Evolutionary conservation across 2,888 invertebrate genomes (phyloP).

Genomic region (Tinea trinotella): DNA sequence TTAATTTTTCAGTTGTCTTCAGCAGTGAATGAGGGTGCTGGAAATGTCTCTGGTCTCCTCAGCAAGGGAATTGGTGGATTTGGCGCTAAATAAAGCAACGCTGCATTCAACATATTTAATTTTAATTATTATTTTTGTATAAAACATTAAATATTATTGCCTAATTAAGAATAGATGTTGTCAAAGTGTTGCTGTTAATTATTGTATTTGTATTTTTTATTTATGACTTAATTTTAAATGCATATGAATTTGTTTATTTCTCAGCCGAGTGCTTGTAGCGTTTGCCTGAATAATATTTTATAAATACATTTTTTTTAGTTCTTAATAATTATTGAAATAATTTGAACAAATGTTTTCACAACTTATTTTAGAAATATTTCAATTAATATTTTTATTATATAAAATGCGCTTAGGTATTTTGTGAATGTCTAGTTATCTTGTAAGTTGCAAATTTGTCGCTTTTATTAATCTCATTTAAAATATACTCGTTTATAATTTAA

Average conservation of each 20-base stretch:
- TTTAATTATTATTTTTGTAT: background rate
- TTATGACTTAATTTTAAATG: too few relatives aligned
- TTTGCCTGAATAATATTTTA: too few relatives aligned
- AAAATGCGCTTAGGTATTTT: constrained; percentile 19
- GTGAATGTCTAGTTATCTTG: constrained; percentile 20
- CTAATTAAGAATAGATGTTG: background rate
- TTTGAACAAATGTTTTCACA: too few relatives aligned
- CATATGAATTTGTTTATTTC: too few relatives aligned
- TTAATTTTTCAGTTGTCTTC: constrained; percentile 40
- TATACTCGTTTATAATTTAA: constrained; percentile 13
- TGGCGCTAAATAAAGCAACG: constrained; percentile 10
- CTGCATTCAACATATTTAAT: background rate
- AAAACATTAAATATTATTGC: background rate
- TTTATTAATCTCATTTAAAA: constrained; percentile 26
- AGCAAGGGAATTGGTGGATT: constrained; percentile 57
- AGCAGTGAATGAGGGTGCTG: constrained; percentile 55
- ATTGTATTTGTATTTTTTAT: background rate
- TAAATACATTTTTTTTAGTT: background rate
- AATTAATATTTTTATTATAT: constrained; percentile 15
- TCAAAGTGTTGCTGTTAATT: background rate
- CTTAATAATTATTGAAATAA: background rate
- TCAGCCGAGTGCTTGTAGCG: too few relatives aligned
- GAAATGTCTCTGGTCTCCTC: constrained; percentile 58
- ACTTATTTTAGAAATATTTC: constrained; percentile 18
- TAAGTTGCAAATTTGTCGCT: constrained; percentile 27